Evolutionary conservation across 2,888 invertebrate genomes (phyloP).

Genomic region (Diadromus collaris): DNA sequence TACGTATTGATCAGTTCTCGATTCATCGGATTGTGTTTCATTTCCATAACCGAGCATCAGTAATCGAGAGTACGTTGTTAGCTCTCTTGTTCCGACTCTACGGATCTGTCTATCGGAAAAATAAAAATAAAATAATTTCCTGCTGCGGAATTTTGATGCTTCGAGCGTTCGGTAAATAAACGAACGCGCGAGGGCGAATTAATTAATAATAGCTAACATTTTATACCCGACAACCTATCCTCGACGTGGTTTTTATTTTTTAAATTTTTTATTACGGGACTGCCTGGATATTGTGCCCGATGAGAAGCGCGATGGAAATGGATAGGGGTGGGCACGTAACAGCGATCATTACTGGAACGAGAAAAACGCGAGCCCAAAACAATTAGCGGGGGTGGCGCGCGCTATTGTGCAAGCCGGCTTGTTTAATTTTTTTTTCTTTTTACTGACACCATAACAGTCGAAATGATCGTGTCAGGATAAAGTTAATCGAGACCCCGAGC

Average conservation of each 20-base stretch:
- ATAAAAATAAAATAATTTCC: slow-evolving; percentile 15
- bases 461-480: background rate
- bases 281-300: background rate
- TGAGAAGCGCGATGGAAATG: background rate
- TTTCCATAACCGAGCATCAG: too few relatives aligned
- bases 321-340: background rate
- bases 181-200: slow-evolving; percentile 39
- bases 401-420: background rate
- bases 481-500: background rate
- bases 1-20: background rate
- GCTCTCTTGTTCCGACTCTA: background rate
- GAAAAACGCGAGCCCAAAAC: slow-evolving; percentile 12
- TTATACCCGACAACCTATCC: slow-evolving; percentile 15
- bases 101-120: background rate
- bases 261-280: too few relatives aligned
- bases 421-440: background rate
- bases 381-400: slow-evolving; percentile 21
- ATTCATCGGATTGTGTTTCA: background rate
- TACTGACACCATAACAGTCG: background rate
- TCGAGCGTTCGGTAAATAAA: slow-evolving; percentile 47
- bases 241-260: slow-evolving; percentile 23
- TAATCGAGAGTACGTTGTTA: background rate
- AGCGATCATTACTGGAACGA: slow-evolving; percentile 17
- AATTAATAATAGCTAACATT: slow-evolving; percentile 49
- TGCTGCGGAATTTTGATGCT: background rate